These are phyloP conservation scores for Parascotia fuliginaria DNA, from an alignment of 2,888 invertebrate species.

Conservation along the genomic window DNA sequence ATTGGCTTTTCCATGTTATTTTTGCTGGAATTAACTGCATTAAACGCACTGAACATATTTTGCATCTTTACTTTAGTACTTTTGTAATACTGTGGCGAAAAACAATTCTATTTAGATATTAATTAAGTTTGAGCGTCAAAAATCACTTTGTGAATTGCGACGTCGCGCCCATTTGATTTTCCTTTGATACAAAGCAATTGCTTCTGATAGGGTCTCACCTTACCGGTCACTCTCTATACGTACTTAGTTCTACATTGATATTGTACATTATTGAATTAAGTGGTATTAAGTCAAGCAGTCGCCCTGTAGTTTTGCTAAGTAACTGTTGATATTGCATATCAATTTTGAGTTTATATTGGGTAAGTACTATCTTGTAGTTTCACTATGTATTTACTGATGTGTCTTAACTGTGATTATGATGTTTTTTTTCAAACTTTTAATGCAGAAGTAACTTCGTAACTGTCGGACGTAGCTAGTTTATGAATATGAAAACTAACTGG, in stretches of 20 bases:
- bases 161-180: too few species aligned
- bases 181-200: too few species aligned
- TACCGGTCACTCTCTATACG: too few species aligned
- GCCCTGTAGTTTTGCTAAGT: conserved; percentile 6
- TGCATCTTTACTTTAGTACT: conserved; percentile 1
- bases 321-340: conserved; percentile 10
- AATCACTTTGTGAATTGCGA: too few species aligned
- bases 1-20: conserved; percentile 10
- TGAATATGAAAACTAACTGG: too few species aligned
- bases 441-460: too few species aligned
- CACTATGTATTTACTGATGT: conserved; percentile 5
- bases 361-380: conserved; percentile 1
- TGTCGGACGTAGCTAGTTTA: too few species aligned
- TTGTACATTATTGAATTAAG: too few species aligned
- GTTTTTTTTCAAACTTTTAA: conserved; percentile 8
- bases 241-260: too few species aligned
- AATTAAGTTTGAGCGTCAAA: too few species aligned
- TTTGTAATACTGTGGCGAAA: background rate
- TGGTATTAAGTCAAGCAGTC: too few species aligned
- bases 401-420: conserved; percentile 6
- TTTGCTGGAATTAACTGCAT: conserved; percentile 4
- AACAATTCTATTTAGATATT: background rate
- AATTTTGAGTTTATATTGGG: background rate
- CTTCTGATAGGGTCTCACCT: too few species aligned
- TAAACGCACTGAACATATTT: conserved; percentile 1